Base-by-base conservation (phyloP, 2,113 vertebrate species). In the Microcebus ravelobensis region DNA sequence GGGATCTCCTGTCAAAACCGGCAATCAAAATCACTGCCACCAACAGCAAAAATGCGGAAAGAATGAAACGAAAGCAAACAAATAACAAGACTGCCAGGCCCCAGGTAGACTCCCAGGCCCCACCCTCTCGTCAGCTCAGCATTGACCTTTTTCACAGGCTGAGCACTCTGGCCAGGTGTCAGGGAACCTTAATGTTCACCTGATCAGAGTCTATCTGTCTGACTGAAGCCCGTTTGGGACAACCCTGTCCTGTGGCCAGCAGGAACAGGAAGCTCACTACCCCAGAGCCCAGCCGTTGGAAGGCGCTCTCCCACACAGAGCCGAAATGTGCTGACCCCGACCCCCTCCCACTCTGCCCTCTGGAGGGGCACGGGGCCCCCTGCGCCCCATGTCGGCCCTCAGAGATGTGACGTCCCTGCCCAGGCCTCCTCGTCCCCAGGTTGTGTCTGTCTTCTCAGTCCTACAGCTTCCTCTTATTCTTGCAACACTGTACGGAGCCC, bases 201-300 rank as follows among this genome's bases (percentile, higher is more conserved):
- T 27, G 23, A 8, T 31, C 7, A 0, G 27, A 76, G 39, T 15
- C 57, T 0, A 0, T 45, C 6, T 8, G 3, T 31, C 12, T 20
- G 27, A 48, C 1, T 18, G 81, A 39, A 63, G 59, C 23, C 68
- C 55, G 1, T 70, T 21, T 93, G 84, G 76, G 29, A 73, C 36
- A 81, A 25, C 18, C 45, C 68, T 83, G 29, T n/a, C 15, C 6
- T 29, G 52, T 45, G 42, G 34, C n/a, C 17, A 2, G 34, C 10
- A 42, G 70, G 36, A 50, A 17, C 48, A 50, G 55, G 34, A 86
- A 84, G 63, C 45, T 65, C 10, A 34, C 29, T 8, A 9, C 21
- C 12, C 8, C 14, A n/a, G 39, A 42, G 29, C 65, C 15, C 2
- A 25, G n/a, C 76, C n/a, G 7, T 76, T 13, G 36, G 20, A 34